Base-by-base conservation (phyloP, 2,797 vertebrate genomes). In the Apodemus agrarius region DNA sequence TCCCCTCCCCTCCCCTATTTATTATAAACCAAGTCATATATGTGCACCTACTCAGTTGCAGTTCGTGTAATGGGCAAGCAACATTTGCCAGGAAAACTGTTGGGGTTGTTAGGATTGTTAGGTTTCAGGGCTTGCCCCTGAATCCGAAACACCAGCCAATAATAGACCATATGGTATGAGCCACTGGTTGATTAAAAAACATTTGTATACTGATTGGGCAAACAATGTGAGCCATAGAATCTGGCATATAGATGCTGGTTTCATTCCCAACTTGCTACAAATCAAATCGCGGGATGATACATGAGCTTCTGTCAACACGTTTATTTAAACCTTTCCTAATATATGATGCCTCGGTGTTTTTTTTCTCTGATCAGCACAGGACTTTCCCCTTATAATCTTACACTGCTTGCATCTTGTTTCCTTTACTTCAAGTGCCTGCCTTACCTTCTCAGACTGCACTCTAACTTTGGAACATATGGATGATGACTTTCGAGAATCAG, bases 261-360 rank as follows among this genome's bases (percentile, higher is more conserved):
- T 76, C 11, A 90, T 92, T 94, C 92, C 52, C 49, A 93, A 72
- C 11, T 92, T 83, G 59, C 31, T 92, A 24, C 91, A 72, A 69
- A 75, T 83, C 83, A 79, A 96, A 93, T 89, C 43, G 2, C 46
- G 90, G 74, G 84, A 90, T 81, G 80, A 61, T 61, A 3, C 4
- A 82, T n/a, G 0, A 49, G 12, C 69, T 76, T 89, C 80, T 69
- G 2, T 86, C 57, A 40, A 75, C 54, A 83, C 79, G 69, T 90
- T 96, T 90, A 24, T 79, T 79, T 96, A 93, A 94, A 94, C 80
- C 12, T 69, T 79, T 22, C 26, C 14, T 91, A 89, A 49, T 72
- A 82, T 78, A 82, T 65, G 31, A 89, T 93, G 54, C 4, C 4
- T 24, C 75, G 49, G 26, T 54, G 59, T 74, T 85, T 85, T 96